A percentile compares a stretch with the other conserved stretches of the same genome.
phyloP scores from a whole-genome alignment of 2,797 vertebrate genomes.

The Allobates femoralis region DNA sequence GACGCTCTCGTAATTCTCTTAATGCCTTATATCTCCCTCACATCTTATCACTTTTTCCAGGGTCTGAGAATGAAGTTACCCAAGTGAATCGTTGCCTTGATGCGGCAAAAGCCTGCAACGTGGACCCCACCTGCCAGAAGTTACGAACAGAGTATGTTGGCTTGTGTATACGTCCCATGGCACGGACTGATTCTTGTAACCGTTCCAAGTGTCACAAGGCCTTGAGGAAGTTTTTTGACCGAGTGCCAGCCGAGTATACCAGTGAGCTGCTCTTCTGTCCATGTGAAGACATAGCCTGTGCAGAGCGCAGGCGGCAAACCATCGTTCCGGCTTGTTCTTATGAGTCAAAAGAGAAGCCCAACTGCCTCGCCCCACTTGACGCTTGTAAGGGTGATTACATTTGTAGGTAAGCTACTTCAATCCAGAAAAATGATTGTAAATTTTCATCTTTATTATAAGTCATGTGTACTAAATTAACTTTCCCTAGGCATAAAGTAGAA shows the following conservation, averaged over 20 bases:
- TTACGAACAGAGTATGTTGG: conserved; percentile 91
- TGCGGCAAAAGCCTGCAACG: conserved; percentile 93
- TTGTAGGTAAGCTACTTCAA: conserved; percentile 83
- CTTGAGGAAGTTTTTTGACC: conserved; percentile 94
- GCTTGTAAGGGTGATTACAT: conserved; percentile 86
- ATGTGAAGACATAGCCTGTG: conserved; percentile 87
- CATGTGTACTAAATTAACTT: no score
- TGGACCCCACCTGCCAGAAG: conserved; percentile 88
- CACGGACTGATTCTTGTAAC: conserved; percentile 80
- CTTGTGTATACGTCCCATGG: conserved; percentile 83
- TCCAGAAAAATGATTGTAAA: neutral
- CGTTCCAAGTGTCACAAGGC: conserved; percentile 92
- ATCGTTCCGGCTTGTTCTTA: conserved; percentile 93
- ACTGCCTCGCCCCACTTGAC: conserved; percentile 84
- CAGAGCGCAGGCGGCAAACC: conserved; percentile 91
- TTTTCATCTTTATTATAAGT: neutral
- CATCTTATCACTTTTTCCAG: conserved; percentile 69
- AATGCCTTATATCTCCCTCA: neutral
- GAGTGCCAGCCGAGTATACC: conserved; percentile 88
- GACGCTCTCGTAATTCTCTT: neutral
- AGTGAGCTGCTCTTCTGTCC: conserved; percentile 96
- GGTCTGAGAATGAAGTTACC: conserved; percentile 83
- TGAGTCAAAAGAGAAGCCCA: conserved; percentile 85
- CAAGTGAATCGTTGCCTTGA: conserved; percentile 92
- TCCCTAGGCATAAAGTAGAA: no score